Percentiles rank a stretch among this genome's conserved stretches.
These are phyloP conservation scores for Spodoptera frugiperda DNA, from an alignment of 1,140 invertebrate species.

Conservation along the genomic window DNA sequence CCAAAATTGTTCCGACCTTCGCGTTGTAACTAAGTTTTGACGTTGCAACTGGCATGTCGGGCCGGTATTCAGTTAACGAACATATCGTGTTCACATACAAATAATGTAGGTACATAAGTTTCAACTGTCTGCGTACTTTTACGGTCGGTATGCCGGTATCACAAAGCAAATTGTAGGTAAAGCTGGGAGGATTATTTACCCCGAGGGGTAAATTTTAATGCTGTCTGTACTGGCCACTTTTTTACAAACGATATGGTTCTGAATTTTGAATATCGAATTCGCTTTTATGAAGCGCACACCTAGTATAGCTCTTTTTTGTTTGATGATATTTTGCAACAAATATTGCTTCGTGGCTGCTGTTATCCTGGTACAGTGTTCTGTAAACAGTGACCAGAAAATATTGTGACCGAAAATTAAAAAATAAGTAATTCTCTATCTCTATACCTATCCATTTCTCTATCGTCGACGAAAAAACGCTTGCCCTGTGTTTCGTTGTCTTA, in stretches of 20 bases:
- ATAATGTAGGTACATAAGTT: not conserved
- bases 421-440: too few relatives aligned
- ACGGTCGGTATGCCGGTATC: conserved; percentile 7
- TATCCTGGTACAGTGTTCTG: too few relatives aligned
- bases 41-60: conserved; percentile 26
- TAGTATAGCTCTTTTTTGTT: too few relatives aligned
- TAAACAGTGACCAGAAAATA: too few relatives aligned
- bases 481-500: too few relatives aligned
- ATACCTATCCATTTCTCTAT: too few relatives aligned
- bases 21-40: conserved; percentile 32
- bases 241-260: conserved; percentile 1
- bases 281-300: not conserved
- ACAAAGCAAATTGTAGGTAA: conserved; percentile 28
- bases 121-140: conserved; percentile 11
- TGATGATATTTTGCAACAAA: too few relatives aligned
- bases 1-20: conserved; percentile 24
- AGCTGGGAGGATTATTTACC: conserved; percentile 17
- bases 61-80: not conserved
- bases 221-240: not conserved
- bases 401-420: too few relatives aligned
- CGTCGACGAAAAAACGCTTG: too few relatives aligned
- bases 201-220: not conserved
- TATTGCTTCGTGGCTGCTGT: too few relatives aligned
- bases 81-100: not conserved
- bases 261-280: not conserved